These are phyloP conservation scores for Phalacrocorax carbo DNA, from an alignment of 2,113 vertebrate genomes.

Conservation along the genomic window DNA sequence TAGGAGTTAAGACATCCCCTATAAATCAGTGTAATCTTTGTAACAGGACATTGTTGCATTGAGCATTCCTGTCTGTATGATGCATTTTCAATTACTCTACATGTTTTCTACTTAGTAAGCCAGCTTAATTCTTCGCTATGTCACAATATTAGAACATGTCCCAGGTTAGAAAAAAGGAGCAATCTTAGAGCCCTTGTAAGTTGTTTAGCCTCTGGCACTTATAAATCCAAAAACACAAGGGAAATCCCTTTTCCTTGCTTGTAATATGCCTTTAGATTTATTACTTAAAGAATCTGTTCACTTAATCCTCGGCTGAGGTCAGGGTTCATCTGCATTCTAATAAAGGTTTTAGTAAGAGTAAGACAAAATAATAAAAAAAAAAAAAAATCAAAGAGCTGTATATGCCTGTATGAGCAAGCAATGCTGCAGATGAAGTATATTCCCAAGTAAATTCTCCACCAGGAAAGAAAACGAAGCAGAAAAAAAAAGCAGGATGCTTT, in stretches of 20 bases:
- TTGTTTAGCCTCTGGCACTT: conserved; percentile 84
- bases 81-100: conserved; percentile 82
- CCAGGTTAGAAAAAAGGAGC: conserved; percentile 77
- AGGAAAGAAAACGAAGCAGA: conserved; percentile 35
- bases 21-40: conserved; percentile 82
- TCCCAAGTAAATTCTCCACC: conserved; percentile 57
- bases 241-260: conserved; percentile 82
- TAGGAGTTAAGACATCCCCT: conserved; percentile 75
- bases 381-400: conserved; percentile 44
- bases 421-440: conserved; percentile 46
- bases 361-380: conserved; percentile 34
- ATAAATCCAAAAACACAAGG: conserved; percentile 83
- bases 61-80: conserved; percentile 70
- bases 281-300: conserved; percentile 81
- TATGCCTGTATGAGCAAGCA: conserved; percentile 51
- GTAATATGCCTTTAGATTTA: conserved; percentile 86
- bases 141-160: conserved; percentile 81
- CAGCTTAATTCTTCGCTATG: conserved; percentile 81
- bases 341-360: conserved; percentile 69
- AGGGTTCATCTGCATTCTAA: conserved; percentile 76
- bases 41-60: conserved; percentile 65
- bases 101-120: conserved; percentile 84
- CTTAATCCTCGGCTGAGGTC: conserved; percentile 78
- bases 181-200: conserved; percentile 82
- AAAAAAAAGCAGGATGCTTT: conserved; percentile 56